Conservation (phyloP, 2,113 vertebrate species). For the Jaculus jaculus region DNA sequence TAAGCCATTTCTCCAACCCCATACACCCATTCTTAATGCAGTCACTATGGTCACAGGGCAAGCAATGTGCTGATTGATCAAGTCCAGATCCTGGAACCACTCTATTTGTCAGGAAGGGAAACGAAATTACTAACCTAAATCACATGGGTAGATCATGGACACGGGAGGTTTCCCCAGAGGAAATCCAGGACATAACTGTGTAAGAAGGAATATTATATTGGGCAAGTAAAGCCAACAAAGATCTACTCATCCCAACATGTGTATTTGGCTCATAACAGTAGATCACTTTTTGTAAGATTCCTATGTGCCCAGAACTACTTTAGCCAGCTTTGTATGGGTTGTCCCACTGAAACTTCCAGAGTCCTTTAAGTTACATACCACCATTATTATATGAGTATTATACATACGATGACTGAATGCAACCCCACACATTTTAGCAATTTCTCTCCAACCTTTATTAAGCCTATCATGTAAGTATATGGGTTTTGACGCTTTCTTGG, state of each 20-base stretch:
- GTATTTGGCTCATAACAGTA: slow-evolving; percentile 3
- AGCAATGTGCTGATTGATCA: neutral
- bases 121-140: neutral
- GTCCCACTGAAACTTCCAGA: slow-evolving; percentile 14
- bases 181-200: neutral
- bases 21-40: neutral
- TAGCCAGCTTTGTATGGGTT: neutral
- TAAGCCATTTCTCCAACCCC: neutral
- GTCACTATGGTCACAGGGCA: neutral
- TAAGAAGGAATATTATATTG: neutral
- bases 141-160: neutral
- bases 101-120: neutral
- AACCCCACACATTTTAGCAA: neutral
- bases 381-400: neutral
- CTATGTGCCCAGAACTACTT: neutral
- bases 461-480: neutral
- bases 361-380: neutral
- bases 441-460: neutral
- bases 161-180: neutral
- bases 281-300: neutral
- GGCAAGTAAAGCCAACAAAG: neutral
- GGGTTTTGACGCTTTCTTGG: neutral
- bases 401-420: neutral
- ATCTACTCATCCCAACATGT: neutral
- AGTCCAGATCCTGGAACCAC: neutral